phyloP scores from a whole-genome alignment of 1,140 invertebrate species.

The Dufourea novaeangliae region DNA sequence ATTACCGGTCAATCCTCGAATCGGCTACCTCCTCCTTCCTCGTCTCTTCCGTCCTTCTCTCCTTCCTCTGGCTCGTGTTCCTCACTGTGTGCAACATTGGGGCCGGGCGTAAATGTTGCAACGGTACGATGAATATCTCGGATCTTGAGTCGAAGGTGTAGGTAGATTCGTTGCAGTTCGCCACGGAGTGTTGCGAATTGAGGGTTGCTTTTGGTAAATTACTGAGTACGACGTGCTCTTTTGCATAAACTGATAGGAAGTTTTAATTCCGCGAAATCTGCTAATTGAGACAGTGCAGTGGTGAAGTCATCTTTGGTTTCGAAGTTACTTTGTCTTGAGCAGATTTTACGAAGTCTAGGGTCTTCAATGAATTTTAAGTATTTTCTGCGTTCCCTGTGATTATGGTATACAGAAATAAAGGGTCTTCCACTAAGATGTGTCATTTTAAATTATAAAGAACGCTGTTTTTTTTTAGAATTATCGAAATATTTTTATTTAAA shows the following conservation, averaged over 20 bases:
- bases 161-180: constrained; percentile 6
- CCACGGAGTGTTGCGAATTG: neutral
- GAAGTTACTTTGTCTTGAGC: too few relatives aligned
- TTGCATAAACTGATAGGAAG: neutral
- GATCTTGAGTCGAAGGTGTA: neutral
- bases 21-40: constrained; percentile 32
- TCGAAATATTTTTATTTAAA: too few relatives aligned
- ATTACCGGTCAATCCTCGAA: constrained; percentile 68
- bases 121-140: neutral
- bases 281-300: neutral
- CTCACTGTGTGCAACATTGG: neutral
- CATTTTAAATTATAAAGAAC: too few relatives aligned
- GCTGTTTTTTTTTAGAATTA: too few relatives aligned
- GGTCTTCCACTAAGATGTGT: too few relatives aligned
- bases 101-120: neutral
- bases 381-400: too few relatives aligned
- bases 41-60: neutral
- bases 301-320: neutral
- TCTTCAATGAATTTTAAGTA: too few relatives aligned
- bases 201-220: constrained; percentile 1
- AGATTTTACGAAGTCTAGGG: too few relatives aligned
- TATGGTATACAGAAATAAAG: too few relatives aligned
- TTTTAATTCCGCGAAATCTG: neutral
- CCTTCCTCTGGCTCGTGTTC: neutral
- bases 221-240: neutral